A percentile compares a stretch with the other conserved stretches of the same genome.
These are phyloP conservation scores for Montipora cactus DNA, from an alignment of 64 coral and sea anemone genomes.

Conservation along the genomic window DNA sequence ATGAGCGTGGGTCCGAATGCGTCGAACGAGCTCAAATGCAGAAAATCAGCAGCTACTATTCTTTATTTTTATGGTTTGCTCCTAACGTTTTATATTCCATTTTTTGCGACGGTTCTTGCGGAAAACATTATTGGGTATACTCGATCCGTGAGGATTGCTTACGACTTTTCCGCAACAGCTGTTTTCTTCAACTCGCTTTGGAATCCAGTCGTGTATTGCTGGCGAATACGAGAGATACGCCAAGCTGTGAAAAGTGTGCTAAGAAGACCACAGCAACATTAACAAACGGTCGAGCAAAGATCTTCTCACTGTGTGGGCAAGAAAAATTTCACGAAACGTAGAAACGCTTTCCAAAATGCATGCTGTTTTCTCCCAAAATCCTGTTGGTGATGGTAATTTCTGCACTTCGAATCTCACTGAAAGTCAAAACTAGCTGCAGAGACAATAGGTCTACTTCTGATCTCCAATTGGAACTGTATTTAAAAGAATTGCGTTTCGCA, in stretches of 20 bases:
- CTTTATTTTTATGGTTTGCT: constrained; percentile 50
- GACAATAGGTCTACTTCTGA: too few relatives aligned
- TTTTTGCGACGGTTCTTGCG: constrained; percentile 35
- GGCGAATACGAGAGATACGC: constrained; percentile 49
- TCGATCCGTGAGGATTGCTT: not conserved
- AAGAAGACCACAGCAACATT: too few relatives aligned
- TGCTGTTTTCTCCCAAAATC: too few relatives aligned
- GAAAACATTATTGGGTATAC: constrained; percentile 6
- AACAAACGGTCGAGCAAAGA: too few relatives aligned
- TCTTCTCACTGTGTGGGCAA: too few relatives aligned
- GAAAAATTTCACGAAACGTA: too few relatives aligned
- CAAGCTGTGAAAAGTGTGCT: constrained; percentile 3
- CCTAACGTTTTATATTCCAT: constrained; percentile 59
- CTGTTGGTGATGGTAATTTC: too few relatives aligned
- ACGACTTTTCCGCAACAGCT: constrained; percentile 8
- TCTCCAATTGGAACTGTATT: too few relatives aligned
- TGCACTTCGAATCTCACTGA: too few relatives aligned
- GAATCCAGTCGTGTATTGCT: constrained; percentile 77
- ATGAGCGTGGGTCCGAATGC: not conserved
- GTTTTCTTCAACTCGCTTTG: constrained; percentile 49
- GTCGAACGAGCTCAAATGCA: constrained; percentile 1
- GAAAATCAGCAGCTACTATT: constrained; percentile 64
- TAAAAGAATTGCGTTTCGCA: too few relatives aligned
- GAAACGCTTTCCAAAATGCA: too few relatives aligned
- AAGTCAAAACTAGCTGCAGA: too few relatives aligned